Conservation (phyloP, 1,140 invertebrate genomes). For the Ceratosolen solmsi region DNA sequence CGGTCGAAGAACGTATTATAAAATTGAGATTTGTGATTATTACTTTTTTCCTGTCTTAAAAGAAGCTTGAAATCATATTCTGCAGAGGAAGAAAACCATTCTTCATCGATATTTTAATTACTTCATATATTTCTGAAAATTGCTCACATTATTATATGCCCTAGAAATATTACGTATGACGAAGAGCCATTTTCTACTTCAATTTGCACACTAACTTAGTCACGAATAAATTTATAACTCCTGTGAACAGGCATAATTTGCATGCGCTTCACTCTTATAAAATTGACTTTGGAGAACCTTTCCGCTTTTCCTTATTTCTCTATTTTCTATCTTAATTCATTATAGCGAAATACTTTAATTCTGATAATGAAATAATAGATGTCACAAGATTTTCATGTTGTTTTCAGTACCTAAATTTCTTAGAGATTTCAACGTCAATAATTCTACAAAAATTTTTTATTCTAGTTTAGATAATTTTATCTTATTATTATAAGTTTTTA, state of each 20-base stretch:
- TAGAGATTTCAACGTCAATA: too few species aligned
- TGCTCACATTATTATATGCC: constrained; percentile 35
- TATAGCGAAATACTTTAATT: background rate
- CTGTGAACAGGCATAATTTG: constrained; percentile 43
- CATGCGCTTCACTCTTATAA: constrained; percentile 37
- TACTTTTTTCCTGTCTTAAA: constrained; percentile 19
- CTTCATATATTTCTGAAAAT: constrained; percentile 54
- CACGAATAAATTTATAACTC: constrained; percentile 49
- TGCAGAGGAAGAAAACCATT: background rate
- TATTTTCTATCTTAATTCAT: background rate
- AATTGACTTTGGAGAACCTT: constrained; percentile 15
- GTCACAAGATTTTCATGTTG: too few species aligned
- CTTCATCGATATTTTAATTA: constrained; percentile 49
- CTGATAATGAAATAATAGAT: background rate
- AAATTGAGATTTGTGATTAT: constrained; percentile 37
- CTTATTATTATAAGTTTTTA: too few species aligned
- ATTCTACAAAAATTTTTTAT: too few species aligned
- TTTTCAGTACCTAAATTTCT: too few species aligned
- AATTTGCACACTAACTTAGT: constrained; percentile 40
- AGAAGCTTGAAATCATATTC: constrained; percentile 13
- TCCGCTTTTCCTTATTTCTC: background rate
- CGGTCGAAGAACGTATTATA: background rate
- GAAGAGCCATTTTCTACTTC: constrained; percentile 49
- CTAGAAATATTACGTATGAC: constrained; percentile 10
- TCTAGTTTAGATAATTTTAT: too few species aligned